Base-by-base conservation (phyloP, 2,797 vertebrate species). In the Podarcis siculus region DNA sequence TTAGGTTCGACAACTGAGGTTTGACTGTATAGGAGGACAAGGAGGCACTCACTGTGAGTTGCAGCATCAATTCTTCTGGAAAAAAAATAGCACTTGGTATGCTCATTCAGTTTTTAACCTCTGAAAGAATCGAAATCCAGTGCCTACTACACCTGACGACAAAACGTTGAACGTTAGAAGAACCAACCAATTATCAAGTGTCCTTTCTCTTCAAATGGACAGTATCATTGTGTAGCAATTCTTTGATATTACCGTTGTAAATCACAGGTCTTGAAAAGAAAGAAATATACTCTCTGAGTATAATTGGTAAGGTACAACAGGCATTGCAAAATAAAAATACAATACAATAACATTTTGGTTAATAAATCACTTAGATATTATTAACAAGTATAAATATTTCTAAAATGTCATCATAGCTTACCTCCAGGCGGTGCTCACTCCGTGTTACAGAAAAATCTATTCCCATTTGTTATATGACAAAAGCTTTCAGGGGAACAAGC, bases 391-490 rank as follows among this genome's bases (percentile, higher is more conserved):
- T 61, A 79, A 25, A 8, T 15, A 85, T 78, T 90, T 8, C 0
- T 89, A 89, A 92, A 94, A 92, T 91, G 78, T 90, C 84, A 87
- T 35, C 58, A n/a, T 67, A 71, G 55, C 90, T 87, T 91, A 93
- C 9, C 86, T 90, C 23, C 21, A 93, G 78, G 83, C 42, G 92
- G 58, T 6, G 35, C 90, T 95, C 90, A 17, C 5, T 77, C 79
- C 86, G 10, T 85, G 73, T 66, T 90, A 89, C 5, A 89, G 85
- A 92, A 94, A 93, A 64, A 92, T 89, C 79, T 86, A 82, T 92
- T 94, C 89, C 35, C 5, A 86, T 84, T 95, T 96, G 32, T 92
- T 93, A n/a, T 90, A 35, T 94, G 89, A 89, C 87, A 95, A 69
- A 4, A 93, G 37, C 86, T 23, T 89, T 91, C 83, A 90, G 37